These are phyloP conservation scores for Orycteropus afer DNA, from an alignment of 2,113 vertebrate genomes.

Conservation along the genomic window DNA sequence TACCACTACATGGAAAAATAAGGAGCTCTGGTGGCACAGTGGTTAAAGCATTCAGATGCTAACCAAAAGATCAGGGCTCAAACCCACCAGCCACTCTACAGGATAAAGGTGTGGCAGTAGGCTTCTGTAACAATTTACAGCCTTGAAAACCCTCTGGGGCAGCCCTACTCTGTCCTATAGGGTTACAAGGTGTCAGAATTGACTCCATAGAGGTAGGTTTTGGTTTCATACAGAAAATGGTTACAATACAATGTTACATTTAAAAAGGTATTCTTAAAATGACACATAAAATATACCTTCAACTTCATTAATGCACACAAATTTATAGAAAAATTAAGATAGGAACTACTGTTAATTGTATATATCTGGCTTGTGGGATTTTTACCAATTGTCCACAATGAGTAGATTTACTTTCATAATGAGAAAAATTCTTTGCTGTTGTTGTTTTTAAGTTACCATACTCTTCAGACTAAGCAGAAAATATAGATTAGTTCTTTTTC, in stretches of 20 bases:
- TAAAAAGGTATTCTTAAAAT: conserved; percentile 39
- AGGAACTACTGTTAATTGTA: conserved; percentile 31
- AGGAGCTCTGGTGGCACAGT: too few relatives aligned
- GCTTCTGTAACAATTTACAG: too few relatives aligned
- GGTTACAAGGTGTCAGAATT: too few relatives aligned
- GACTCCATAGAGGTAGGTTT: too few relatives aligned
- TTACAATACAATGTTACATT: neutral
- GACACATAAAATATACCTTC: conserved; percentile 2
- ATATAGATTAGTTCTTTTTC: conserved; percentile 58
- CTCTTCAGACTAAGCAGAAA: conserved; percentile 52
- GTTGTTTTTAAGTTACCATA: neutral
- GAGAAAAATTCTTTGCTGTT: neutral
- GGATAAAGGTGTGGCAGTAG: too few relatives aligned
- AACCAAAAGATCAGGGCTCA: too few relatives aligned
- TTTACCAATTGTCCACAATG: conserved; percentile 16
- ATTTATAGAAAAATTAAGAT: neutral
- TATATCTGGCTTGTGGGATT: neutral
- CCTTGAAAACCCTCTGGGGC: too few relatives aligned
- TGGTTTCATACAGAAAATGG: too few relatives aligned
- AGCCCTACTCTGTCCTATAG: too few relatives aligned
- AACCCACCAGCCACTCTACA: too few relatives aligned
- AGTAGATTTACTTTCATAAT: conserved; percentile 20
- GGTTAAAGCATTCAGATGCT: too few relatives aligned
- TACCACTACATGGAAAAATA: neutral
- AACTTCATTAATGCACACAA: conserved; percentile 10